These are phyloP conservation scores for Nemapogon koenigi DNA, from an alignment of 2,888 invertebrate genomes.

Conservation along the genomic window DNA sequence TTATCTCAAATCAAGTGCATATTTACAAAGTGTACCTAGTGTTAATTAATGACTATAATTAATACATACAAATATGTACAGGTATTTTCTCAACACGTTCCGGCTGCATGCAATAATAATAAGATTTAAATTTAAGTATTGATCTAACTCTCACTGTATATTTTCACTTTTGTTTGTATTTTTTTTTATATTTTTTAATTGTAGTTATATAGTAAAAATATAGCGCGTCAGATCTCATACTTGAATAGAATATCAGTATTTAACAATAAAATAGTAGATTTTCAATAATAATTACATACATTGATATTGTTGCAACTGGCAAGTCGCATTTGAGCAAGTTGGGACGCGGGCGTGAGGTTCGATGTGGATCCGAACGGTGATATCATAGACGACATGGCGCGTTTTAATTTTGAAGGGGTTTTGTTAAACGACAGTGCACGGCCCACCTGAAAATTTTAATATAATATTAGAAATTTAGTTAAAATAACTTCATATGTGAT, in stretches of 20 bases:
- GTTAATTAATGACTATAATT: neutral
- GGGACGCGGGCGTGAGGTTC: constrained; percentile 82
- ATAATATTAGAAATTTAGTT: too few relatives aligned
- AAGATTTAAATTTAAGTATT: neutral
- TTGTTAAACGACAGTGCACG: constrained; percentile 95
- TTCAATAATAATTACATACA: constrained; percentile 62
- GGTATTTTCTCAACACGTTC: neutral
- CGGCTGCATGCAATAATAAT: constrained; percentile 5
- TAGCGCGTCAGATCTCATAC: neutral
- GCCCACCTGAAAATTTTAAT: constrained; percentile 80
- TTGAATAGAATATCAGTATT: neutral
- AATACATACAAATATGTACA: constrained; percentile 1
- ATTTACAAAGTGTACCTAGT: too few relatives aligned
- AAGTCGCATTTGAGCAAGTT: constrained; percentile 84
- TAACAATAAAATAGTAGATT: neutral
- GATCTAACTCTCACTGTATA: neutral
- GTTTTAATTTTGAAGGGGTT: constrained; percentile 91
- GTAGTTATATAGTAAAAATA: neutral
- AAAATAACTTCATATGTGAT: too few relatives aligned
- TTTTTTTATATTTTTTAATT: neutral
- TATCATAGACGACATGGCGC: constrained; percentile 95
- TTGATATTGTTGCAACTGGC: constrained; percentile 88
- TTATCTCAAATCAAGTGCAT: too few relatives aligned
- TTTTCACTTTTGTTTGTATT: neutral
- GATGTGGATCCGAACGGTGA: constrained; percentile 87